These are phyloP conservation scores for Heliconius himera DNA, from an alignment of 1,140 invertebrate species.

Conservation along the genomic window DNA sequence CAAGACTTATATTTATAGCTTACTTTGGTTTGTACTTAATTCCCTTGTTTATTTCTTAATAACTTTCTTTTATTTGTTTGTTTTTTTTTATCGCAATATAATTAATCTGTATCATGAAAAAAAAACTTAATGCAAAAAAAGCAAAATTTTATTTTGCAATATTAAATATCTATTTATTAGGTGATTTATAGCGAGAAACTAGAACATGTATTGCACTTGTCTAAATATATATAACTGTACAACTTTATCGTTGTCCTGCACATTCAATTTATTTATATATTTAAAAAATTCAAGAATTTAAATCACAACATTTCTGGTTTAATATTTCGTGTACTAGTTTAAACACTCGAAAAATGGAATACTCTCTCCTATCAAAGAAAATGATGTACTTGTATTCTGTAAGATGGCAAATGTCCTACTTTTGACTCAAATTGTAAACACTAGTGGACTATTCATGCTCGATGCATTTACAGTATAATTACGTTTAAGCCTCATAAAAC, in stretches of 20 bases:
- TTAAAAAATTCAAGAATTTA: background rate
- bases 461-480: slow-evolving; percentile 38
- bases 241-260: background rate
- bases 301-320: background rate
- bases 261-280: background rate
- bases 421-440: slow-evolving; percentile 2
- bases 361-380: slow-evolving; percentile 2
- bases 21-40: background rate
- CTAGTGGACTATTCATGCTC: slow-evolving; percentile 23
- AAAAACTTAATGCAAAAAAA: too few relatives aligned
- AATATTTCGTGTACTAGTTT: slow-evolving; percentile 1
- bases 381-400: slow-evolving; percentile 1
- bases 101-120: background rate
- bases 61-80: background rate
- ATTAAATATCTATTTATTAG: background rate
- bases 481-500: slow-evolving; percentile 31
- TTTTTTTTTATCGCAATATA: background rate
- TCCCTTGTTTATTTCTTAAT: background rate
- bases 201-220: background rate
- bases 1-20: background rate
- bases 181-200: background rate
- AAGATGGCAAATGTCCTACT: slow-evolving; percentile 1
- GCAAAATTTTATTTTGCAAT: background rate
- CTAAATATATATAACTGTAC: background rate
- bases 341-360: background rate